These are phyloP conservation scores for Galaxea fascicularis DNA, from an alignment of 92 coral and sea anemone genomes.

Conservation along the genomic window DNA sequence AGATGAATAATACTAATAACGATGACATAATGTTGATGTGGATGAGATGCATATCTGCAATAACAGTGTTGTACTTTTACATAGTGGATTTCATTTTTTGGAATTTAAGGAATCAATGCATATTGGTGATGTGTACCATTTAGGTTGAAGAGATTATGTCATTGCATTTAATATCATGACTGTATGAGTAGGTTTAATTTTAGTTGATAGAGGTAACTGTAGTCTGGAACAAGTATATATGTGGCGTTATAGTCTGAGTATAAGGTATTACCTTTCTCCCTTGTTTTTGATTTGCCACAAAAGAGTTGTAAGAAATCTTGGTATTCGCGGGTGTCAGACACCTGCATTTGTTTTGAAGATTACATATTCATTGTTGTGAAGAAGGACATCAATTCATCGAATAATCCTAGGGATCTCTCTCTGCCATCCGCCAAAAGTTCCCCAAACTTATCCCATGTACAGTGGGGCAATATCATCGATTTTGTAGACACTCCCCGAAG, in stretches of 20 bases:
- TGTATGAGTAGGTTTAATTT: too few species aligned
- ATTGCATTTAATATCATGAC: too few species aligned
- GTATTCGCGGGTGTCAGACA: slow-evolving; percentile 60
- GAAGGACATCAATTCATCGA: slow-evolving; percentile 68
- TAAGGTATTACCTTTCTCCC: slow-evolving; percentile 70
- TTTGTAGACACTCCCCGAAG: not conserved
- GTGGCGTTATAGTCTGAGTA: too few species aligned
- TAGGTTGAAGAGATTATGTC: not conserved
- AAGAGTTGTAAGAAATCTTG: slow-evolving; percentile 69
- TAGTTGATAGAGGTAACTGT: too few species aligned
- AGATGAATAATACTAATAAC: too few species aligned
- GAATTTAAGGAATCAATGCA: not conserved
- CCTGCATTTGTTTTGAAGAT: slow-evolving; percentile 33
- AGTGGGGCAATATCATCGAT: slow-evolving; percentile 51
- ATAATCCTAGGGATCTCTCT: slow-evolving; percentile 58
- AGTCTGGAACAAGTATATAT: too few species aligned
- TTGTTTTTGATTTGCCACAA: slow-evolving; percentile 60
- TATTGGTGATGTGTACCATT: not conserved
- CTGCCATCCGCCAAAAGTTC: slow-evolving; percentile 64
- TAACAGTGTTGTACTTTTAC: too few species aligned
- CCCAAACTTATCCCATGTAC: slow-evolving; percentile 80
- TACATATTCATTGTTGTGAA: slow-evolving; percentile 75
- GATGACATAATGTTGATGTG: too few species aligned
- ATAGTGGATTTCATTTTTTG: not conserved
- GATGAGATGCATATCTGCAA: too few species aligned